phyloP scores from a whole-genome alignment of 2,888 invertebrate species.

The Campoplex nolae region DNA sequence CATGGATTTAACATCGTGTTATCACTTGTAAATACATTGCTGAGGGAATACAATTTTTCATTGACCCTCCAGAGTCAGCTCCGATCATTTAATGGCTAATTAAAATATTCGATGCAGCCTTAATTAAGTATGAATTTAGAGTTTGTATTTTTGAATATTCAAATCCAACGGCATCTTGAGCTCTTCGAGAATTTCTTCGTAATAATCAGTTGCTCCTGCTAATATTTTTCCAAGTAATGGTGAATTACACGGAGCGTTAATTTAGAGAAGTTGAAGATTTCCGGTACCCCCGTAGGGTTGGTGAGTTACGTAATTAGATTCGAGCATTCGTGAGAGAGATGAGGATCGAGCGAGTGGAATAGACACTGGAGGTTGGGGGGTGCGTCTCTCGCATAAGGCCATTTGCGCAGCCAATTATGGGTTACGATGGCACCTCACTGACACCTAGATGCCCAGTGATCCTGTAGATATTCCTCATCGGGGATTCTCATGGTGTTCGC shows the following conservation, averaged over 20 bases:
- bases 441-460: conserved; percentile 70
- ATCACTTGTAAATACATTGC: neutral
- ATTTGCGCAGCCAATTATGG: conserved; percentile 76
- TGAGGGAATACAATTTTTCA: neutral
- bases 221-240: neutral
- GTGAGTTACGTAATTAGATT: conserved; percentile 53
- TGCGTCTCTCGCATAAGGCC: conserved; percentile 63
- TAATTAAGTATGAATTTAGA: neutral
- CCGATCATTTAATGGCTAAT: neutral
- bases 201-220: neutral
- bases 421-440: conserved; percentile 71
- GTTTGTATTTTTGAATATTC: neutral
- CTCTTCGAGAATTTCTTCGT: neutral
- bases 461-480: conserved; percentile 73
- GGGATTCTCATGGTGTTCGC: conserved; percentile 49
- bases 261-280: conserved; percentile 10
- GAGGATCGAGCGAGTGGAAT: conserved; percentile 31
- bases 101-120: neutral
- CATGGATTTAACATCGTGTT: neutral
- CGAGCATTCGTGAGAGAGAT: neutral
- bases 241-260: neutral
- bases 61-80: neutral
- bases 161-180: neutral
- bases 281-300: neutral
- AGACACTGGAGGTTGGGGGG: conserved; percentile 14